A percentile compares a stretch with the other conserved stretches of the same genome.
Conservation (phyloP, 53 echinoderm and acorn worm species). For the Actinopyga echinites region DNA sequence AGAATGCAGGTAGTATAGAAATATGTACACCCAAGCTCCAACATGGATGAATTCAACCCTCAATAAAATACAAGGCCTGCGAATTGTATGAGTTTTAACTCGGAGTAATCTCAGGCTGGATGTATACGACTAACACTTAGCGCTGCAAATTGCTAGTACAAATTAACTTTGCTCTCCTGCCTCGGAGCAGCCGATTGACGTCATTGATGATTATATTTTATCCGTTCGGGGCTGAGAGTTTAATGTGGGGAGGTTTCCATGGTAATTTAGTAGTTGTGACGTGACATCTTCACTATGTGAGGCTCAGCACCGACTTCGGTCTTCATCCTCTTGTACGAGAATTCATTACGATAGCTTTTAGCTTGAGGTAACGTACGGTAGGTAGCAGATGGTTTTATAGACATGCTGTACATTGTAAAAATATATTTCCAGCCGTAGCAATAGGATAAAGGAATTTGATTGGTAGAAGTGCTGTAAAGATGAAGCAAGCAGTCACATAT, state of each 20-base stretch:
- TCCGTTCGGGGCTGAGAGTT: neutral
- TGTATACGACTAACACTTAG: too few relatives aligned
- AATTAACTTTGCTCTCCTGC: neutral
- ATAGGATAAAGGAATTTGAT: neutral
- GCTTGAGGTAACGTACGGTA: too few relatives aligned
- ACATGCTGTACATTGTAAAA: neutral
- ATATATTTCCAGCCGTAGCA: neutral
- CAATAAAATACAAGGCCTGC: too few relatives aligned
- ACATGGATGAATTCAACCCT: too few relatives aligned
- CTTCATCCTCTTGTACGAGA: neutral
- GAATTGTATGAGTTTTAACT: too few relatives aligned
- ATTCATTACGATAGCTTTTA: conserved; percentile 9
- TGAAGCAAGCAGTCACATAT: neutral
- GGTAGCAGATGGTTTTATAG: too few relatives aligned
- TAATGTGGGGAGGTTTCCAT: neutral
- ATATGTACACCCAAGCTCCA: too few relatives aligned
- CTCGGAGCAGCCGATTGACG: neutral
- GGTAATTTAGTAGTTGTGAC: conserved; percentile 1
- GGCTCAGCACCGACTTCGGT: neutral
- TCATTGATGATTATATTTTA: conserved; percentile 22
- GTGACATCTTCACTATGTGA: neutral
- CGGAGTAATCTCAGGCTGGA: too few relatives aligned
- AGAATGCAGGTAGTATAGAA: too few relatives aligned
- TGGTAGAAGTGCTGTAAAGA: neutral
- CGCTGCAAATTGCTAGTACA: neutral